Evolutionary conservation across 2,113 vertebrate genomes (phyloP), one percentile per base, ranked within the genome.

Genomic region (Corythornis cristatus): DNA sequence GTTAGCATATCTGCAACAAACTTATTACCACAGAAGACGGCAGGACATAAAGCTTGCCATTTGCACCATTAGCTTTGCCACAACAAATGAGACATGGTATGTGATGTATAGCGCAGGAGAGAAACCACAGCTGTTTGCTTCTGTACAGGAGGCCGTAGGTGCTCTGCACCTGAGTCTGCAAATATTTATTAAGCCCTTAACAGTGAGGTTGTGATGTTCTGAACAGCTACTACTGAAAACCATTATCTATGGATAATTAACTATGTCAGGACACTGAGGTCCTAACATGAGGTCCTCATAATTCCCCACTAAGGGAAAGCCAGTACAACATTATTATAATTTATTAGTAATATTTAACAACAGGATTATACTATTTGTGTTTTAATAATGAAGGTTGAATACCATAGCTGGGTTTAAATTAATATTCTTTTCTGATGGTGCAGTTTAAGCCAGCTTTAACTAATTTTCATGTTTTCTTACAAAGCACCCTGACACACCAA

Each of bases 211-310:
- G 95, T 66, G 74, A 75, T 91, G 67, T 86, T 93, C 90, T 45
- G 74, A 94, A 92, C 70, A 67, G 86, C 51, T 65, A 93, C 94
- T 93, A 95, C 95, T 87, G 91, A 93, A 97, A 97, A 97, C 93
- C 97, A 98, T 98, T 97, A 97, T 98, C 97, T 97, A 95, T 93
- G 97, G 98, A 96, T 97, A 98, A 98, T 98, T 97, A 98, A 97
- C 96, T 96, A 74, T 97, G 97, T 97, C 98, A 98, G 93, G 97
- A 98, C 96, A 96, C 53, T 21, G 75, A 97, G 97, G 96, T 97
- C 94, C 91, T 97, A 96, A 97, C 97, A 98, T 54, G 94, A 97
- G 94, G 93, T 83, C 92, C 94, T 97, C 96, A 90, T 92, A 96
- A 97, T 95, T 96, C 93, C 97, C 96, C 94, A 96, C 96, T 77